Evolutionary conservation across 2,113 vertebrate genomes (phyloP).

Genomic region (Excalfactoria chinensis): DNA sequence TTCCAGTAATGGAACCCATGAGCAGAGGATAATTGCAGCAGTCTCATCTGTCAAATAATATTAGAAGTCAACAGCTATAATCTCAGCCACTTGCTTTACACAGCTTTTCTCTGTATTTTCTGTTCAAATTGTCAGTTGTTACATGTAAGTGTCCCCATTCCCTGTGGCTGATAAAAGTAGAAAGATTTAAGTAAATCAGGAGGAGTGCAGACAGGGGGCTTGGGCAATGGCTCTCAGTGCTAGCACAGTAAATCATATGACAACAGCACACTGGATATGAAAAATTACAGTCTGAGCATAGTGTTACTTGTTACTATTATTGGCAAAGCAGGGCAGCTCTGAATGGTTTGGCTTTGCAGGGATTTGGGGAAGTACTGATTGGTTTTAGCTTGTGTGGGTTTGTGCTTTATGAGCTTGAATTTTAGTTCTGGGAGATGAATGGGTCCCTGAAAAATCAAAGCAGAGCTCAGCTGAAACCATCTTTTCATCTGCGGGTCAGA

Average conservation of each 20-base stretch:
- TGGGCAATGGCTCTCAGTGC: conserved; percentile 43
- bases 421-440: conserved; percentile 36
- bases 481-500: background rate
- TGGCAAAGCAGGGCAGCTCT: conserved; percentile 34
- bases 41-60: conserved; percentile 93
- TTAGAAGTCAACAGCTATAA: conserved; percentile 92
- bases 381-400: conserved; percentile 49
- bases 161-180: conserved; percentile 80
- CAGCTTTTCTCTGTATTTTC: conserved; percentile 82
- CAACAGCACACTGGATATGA: conserved; percentile 67
- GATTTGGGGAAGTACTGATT: conserved; percentile 44
- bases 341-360: conserved; percentile 48
- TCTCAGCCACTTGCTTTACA: conserved; percentile 83
- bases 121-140: conserved; percentile 85
- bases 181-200: conserved; percentile 83
- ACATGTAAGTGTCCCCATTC: conserved; percentile 83
- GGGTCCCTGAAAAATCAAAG: conserved; percentile 8
- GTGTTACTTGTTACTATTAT: conserved; percentile 76
- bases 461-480: conserved; percentile 18
- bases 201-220: conserved; percentile 65
- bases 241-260: conserved; percentile 70
- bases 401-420: conserved; percentile 44
- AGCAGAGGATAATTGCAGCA: conserved; percentile 91
- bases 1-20: conserved; percentile 91
- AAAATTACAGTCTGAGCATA: conserved; percentile 69